These are phyloP conservation scores for Epinephelus moara DNA, from an alignment of 2,113 vertebrate species.

Conservation along the genomic window DNA sequence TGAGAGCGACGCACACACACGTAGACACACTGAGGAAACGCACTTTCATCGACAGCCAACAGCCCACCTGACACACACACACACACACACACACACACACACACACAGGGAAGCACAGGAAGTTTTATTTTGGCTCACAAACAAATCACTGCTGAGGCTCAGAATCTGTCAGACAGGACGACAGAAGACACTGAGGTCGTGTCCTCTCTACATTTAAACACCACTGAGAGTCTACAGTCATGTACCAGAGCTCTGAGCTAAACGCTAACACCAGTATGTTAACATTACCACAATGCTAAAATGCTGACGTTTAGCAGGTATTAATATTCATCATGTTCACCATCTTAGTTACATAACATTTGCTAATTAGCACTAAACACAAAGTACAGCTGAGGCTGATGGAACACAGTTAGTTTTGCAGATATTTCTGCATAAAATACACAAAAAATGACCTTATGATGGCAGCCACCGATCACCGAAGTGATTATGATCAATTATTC, in stretches of 20 bases:
- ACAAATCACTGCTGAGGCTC: conserved; percentile 22
- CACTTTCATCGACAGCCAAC: conserved; percentile 4
- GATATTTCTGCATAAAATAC: background rate
- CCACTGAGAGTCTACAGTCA: background rate
- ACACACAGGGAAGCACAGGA: conserved; percentile 61
- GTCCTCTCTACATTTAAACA: background rate
- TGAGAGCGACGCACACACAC: conserved; percentile 30
- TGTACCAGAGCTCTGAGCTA: background rate
- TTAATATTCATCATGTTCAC: background rate
- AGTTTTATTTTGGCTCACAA: conserved; percentile 49
- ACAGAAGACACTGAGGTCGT: conserved; percentile 13
- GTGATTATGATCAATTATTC: too few species aligned
- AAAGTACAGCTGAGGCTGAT: background rate
- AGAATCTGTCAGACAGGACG: conserved; percentile 17
- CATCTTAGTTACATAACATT: background rate
- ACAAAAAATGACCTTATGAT: background rate
- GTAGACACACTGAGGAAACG: conserved; percentile 59
- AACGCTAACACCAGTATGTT: background rate
- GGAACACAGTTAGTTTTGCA: background rate
- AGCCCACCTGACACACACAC: conserved; percentile 3
- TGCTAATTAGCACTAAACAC: background rate
- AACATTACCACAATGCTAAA: background rate
- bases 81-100: conserved; percentile 17
- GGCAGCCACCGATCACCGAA: background rate
- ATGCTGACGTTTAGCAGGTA: background rate